phyloP scores from a whole-genome alignment of 2,797 vertebrate species.

The Bradypus variegatus region DNA sequence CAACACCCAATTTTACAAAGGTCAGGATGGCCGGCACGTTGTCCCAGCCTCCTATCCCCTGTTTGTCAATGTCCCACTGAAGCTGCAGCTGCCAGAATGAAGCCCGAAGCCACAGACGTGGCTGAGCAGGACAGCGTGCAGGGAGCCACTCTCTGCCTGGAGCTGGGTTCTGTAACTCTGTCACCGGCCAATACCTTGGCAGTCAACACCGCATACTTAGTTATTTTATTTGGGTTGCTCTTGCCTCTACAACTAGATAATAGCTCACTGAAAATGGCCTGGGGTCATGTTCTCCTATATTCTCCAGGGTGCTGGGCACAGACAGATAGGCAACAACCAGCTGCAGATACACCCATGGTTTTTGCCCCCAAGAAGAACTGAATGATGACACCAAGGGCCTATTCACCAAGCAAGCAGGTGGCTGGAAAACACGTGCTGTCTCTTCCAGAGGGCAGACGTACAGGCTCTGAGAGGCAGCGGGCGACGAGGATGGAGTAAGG shows the following conservation, averaged over 20 bases:
- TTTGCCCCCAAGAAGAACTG: background rate
- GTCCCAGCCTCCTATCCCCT: background rate
- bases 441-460: background rate
- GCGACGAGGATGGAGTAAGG: background rate
- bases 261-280: background rate
- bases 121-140: background rate
- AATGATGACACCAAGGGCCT: background rate
- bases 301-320: background rate
- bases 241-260: background rate
- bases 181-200: too few relatives aligned
- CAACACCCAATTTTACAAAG: background rate
- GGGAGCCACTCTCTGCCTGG: background rate
- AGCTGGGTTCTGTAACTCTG: background rate
- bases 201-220: background rate
- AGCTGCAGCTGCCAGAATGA: background rate
- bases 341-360: background rate
- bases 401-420: background rate
- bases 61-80: background rate
- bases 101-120: background rate
- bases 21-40: background rate
- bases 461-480: background rate
- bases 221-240: background rate
- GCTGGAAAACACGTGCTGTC: background rate
- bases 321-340: background rate
- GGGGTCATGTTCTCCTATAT: background rate